Percentiles rank a stretch among this genome's conserved stretches.
phyloP scores from a whole-genome alignment of 2,888 invertebrate genomes.

The Ptilodon capucinus region DNA sequence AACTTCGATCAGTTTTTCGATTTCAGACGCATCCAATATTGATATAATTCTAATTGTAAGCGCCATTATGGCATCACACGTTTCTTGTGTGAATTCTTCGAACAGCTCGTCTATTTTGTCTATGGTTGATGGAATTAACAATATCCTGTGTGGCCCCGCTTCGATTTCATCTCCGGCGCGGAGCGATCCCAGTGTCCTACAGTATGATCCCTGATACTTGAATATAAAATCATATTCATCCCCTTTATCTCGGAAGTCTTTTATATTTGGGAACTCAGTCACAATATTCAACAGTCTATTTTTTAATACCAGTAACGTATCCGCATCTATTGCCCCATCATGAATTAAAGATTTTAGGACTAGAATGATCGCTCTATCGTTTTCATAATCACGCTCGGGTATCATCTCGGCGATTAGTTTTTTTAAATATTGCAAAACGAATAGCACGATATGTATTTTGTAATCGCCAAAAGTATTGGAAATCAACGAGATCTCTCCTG shows the following conservation, averaged over 20 bases:
- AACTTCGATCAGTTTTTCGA: conserved; percentile 6
- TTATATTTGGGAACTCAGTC: conserved; percentile 1
- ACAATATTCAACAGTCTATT: conserved; percentile 8
- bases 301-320: conserved; percentile 11
- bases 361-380: conserved; percentile 10
- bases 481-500: conserved; percentile 5
- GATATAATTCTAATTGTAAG: conserved; percentile 17
- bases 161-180: conserved; percentile 12
- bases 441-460: conserved; percentile 13
- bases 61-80: conserved; percentile 17
- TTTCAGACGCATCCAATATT: conserved; percentile 3
- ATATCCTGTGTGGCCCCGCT: conserved; percentile 12
- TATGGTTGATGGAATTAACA: conserved; percentile 15
- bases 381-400: conserved; percentile 1
- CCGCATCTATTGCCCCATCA: conserved; percentile 15
- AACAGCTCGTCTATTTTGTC: conserved; percentile 11
- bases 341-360: conserved; percentile 15
- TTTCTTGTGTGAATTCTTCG: conserved; percentile 10
- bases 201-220: conserved; percentile 2
- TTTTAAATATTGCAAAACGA: conserved; percentile 10
- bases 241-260: conserved; percentile 6
- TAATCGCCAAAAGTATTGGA: conserved; percentile 10
- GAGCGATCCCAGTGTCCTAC: conserved; percentile 1
- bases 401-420: conserved; percentile 8
- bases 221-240: conserved; percentile 9